Evolutionary conservation across 2,113 vertebrate species (phyloP), one percentile per base, ranked within the genome.

Genomic region (Diadophis punctatus): DNA sequence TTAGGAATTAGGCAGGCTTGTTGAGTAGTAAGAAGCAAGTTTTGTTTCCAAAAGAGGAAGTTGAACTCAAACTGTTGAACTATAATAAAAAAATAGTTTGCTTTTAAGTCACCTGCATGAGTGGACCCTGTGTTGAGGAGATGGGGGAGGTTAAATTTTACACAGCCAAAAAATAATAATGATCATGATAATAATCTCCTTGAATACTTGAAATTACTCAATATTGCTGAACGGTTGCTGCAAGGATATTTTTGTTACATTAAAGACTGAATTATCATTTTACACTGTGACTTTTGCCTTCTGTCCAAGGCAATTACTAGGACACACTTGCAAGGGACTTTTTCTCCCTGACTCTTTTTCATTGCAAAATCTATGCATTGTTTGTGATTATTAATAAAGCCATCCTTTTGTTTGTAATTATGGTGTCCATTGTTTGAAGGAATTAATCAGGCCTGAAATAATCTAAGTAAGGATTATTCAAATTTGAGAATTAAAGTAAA

Each of bases 241-340:
- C 86, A 89, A 74, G 92, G 92, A 93, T 93, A 94, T 88, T 93
- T 96, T 92, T 93, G 86, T 86, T 86, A 89, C 51, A 1, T 0
- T 30, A 46, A 86, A 2, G 22, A 90, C 90, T 92, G 23, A 74
- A 3, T 20, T 93, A 87, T 4, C 93, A 95, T 87, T 92, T 95
- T 91, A 96, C 97, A 98, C 97, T 98, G 97, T 97, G 98, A 97
- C 95, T 89, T 95, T 96, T 95, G 93, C 92, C 94, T 94, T 92
- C 88, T 93, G 92, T 95, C 92, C 49, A 87, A 93, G 93, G 95
- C 94, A 96, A 94, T 95, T 91, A 20, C 8, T 58, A 96, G 94
- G 94, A 93, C 16, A 92, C 93, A 93, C 91, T 92, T 96, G 95
- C 94, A 94, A 74, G 20, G 92, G 95, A 94, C 80, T 43, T 53